Evolutionary conservation across 2,888 invertebrate species (phyloP), one percentile per base, ranked within the genome.

Genomic region (Dynastes tityus): DNA sequence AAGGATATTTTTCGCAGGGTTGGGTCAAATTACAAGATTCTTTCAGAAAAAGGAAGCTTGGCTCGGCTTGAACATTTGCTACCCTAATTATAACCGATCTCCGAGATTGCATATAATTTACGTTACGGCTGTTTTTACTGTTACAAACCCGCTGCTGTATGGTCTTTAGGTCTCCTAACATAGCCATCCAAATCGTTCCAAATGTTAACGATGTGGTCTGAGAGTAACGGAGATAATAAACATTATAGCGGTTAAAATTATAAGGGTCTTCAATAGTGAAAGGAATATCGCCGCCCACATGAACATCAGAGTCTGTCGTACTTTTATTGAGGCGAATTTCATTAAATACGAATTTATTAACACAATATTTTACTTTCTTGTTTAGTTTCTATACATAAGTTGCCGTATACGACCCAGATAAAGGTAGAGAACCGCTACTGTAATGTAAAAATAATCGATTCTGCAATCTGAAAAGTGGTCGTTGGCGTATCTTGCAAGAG

Each of bases 171-270:
- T 73, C 45, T n/a, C 73, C 40, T 58, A 73, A 58, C 73, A 73
- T 40, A 73, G 58, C 58, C 73, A 73, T 58, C 22, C 58, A 73
- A 73, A 73, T 55, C 73, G 37, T 73, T 73, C 45, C 58, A 58
- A 58, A 73, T 73, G 73, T 73, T 73, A 73, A 73, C 73, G 73
- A 73, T 40, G 61, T 73, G 40, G 55, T 58, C 58, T 73, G 73
- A 61, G 58, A 73, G 58, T 58, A 73, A 40, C 73, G 73, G 40
- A 73, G 73, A 58, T 40, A 58, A 61, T 73, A 73, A 73, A 73
- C 55, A 58, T 58, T 73, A 73, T 73, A 22, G 58, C 49, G 73
- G 58, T 53, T 37, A 61, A 58, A 58, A 51, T 68, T 68, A 49
- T 68, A 22, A 68, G 40, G 68, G 27, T 68, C 68, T 68, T 68